phyloP scores from a whole-genome alignment of 2,797 vertebrate species.

The Hoplostethus atlanticus region DNA sequence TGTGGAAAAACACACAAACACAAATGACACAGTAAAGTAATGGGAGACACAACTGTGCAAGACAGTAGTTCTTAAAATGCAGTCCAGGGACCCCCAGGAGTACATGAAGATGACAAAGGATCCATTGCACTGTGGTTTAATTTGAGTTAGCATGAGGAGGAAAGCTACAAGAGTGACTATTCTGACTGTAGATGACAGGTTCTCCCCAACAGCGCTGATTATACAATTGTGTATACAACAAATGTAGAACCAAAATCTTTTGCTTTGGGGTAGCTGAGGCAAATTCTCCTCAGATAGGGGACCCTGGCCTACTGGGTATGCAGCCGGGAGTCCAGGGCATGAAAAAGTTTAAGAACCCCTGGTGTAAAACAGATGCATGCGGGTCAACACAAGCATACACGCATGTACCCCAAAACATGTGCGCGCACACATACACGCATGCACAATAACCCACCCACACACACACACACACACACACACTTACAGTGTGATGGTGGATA shows the following conservation, averaged over 20 bases:
- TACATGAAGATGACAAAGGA: not conserved
- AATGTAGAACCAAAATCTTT: too few species aligned
- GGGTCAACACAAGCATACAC: slow-evolving; percentile 3
- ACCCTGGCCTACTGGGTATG: not conserved
- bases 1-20: slow-evolving; percentile 38
- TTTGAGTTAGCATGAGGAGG: too few species aligned
- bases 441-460: slow-evolving; percentile 20
- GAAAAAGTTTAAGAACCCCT: slow-evolving; percentile 37
- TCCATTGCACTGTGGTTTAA: not conserved
- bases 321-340: slow-evolving; percentile 8
- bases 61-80: slow-evolving; percentile 26
- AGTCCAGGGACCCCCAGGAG: slow-evolving; percentile 17
- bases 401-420: slow-evolving; percentile 20
- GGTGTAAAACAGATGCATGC: slow-evolving; percentile 27
- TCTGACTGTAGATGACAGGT: not conserved
- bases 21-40: slow-evolving; percentile 20
- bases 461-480: slow-evolving; percentile 81
- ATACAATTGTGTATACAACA: too few species aligned
- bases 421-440: slow-evolving; percentile 21
- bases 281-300: too few species aligned
- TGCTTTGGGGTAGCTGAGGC: too few species aligned
- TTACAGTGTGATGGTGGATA: slow-evolving; percentile 99
- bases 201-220: not conserved
- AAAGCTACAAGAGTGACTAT: not conserved
- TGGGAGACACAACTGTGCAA: slow-evolving; percentile 17